Evolutionary conservation across 2,113 vertebrate species (phyloP).

Genomic region (Menura novaehollandiae): DNA sequence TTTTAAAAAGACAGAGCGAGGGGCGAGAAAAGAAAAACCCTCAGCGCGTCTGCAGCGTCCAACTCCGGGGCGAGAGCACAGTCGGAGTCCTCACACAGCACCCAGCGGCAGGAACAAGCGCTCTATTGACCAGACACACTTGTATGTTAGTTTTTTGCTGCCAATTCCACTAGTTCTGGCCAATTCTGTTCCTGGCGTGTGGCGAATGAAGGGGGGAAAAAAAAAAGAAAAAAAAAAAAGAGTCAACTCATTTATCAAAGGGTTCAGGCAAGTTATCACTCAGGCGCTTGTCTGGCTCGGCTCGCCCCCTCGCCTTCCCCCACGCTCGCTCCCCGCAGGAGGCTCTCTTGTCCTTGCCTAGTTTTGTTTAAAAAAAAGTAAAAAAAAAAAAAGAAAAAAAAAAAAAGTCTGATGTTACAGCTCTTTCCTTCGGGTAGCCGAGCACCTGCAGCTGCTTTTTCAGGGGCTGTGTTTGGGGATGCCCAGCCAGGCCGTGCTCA

Average conservation of each 20-base stretch:
- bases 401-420: not conserved
- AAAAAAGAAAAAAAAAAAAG: not conserved
- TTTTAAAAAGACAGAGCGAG: not conserved
- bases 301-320: not conserved
- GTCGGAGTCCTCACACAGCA: constrained; percentile 26
- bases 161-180: constrained; percentile 51
- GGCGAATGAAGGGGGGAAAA: not conserved
- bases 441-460: constrained; percentile 23
- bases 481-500: not conserved
- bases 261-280: constrained; percentile 64
- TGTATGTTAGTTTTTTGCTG: constrained; percentile 59
- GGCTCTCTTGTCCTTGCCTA: constrained; percentile 33
- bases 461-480: not conserved
- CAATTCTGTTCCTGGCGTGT: constrained; percentile 48
- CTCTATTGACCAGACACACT: constrained; percentile 63
- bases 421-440: not conserved
- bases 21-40: not conserved
- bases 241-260: constrained; percentile 59
- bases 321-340: constrained; percentile 19
- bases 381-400: not conserved
- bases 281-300: constrained; percentile 35
- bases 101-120: constrained; percentile 54
- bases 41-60: not conserved
- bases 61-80: not conserved
- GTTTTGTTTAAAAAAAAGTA: not conserved